Conservation (phyloP, 2,113 vertebrate species). For the Oryzias javanicus region DNA sequence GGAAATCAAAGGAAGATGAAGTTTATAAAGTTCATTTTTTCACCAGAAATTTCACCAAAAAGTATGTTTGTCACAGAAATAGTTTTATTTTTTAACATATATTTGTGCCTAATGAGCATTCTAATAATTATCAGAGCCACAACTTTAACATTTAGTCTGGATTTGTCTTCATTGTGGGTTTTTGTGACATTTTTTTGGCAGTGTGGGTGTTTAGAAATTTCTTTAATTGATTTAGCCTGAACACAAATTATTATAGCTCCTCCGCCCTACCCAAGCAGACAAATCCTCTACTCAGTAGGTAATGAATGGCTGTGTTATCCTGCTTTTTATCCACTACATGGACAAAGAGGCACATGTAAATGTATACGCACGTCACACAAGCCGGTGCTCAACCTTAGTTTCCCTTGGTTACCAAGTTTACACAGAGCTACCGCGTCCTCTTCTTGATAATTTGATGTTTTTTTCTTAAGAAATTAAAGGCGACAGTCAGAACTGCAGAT, state of each 20-base stretch:
- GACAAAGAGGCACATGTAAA: background rate
- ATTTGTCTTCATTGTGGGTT: background rate
- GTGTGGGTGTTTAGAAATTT: slow-evolving; percentile 21
- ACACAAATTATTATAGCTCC: slow-evolving; percentile 60
- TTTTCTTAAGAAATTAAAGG: slow-evolving; percentile 5
- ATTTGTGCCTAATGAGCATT: too few species aligned
- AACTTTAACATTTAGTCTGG: too few species aligned
- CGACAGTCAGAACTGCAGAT: background rate
- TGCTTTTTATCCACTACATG: slow-evolving; percentile 1
- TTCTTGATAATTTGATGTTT: slow-evolving; percentile 16
- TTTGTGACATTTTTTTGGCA: too few species aligned
- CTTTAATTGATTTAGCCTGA: slow-evolving; percentile 65
- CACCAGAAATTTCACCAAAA: too few species aligned
- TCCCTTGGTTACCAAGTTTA: slow-evolving; percentile 46
- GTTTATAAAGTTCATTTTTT: too few species aligned
- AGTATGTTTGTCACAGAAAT: too few species aligned
- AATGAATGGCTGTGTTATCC: slow-evolving; percentile 5
- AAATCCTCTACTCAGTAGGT: slow-evolving; percentile 15
- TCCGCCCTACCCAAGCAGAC: slow-evolving; percentile 54
- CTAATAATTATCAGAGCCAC: too few species aligned
- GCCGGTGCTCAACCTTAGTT: slow-evolving; percentile 38
- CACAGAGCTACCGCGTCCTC: slow-evolving; percentile 26
- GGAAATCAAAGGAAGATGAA: too few species aligned
- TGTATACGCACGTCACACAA: slow-evolving; percentile 10
- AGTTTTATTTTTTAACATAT: too few species aligned